A percentile compares a stretch with the other conserved stretches of the same genome.
Conservation (phyloP, 2,113 vertebrate genomes). For the Neomonachus schauinslandi region DNA sequence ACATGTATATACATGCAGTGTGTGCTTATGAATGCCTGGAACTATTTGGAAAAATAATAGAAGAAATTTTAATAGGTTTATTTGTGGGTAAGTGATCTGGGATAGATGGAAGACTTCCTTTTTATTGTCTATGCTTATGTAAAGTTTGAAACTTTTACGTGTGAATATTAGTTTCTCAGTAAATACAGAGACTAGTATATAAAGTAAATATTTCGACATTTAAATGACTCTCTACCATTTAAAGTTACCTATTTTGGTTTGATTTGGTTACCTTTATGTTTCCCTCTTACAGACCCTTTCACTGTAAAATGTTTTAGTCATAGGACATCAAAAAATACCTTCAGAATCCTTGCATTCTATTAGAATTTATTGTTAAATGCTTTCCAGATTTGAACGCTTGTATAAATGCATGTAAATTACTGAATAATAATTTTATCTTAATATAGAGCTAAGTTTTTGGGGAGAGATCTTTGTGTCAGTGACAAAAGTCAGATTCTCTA, state of each 20-base stretch:
- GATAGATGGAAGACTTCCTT: background rate
- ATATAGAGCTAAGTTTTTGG: background rate
- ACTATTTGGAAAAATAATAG: background rate
- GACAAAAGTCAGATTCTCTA: background rate
- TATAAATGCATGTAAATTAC: background rate
- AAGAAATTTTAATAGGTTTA: background rate
- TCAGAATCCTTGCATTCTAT: background rate
- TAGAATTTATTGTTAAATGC: background rate
- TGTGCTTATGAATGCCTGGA: background rate
- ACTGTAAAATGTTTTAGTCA: background rate
- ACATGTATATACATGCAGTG: background rate
- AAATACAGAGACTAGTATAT: background rate
- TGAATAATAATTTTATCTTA: background rate
- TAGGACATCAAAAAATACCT: background rate
- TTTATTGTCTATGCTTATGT: background rate
- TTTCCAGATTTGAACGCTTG: background rate
- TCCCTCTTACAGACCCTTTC: background rate
- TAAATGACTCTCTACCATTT: background rate
- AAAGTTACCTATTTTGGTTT: background rate
- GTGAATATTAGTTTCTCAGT: background rate
- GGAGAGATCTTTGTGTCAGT: background rate
- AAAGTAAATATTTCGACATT: background rate
- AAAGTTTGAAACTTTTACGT: background rate
- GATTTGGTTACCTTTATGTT: background rate
- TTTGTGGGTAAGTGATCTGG: background rate